These are phyloP conservation scores for Eulimnadia texana DNA, from an alignment of 1,140 invertebrate genomes.

Conservation along the genomic window DNA sequence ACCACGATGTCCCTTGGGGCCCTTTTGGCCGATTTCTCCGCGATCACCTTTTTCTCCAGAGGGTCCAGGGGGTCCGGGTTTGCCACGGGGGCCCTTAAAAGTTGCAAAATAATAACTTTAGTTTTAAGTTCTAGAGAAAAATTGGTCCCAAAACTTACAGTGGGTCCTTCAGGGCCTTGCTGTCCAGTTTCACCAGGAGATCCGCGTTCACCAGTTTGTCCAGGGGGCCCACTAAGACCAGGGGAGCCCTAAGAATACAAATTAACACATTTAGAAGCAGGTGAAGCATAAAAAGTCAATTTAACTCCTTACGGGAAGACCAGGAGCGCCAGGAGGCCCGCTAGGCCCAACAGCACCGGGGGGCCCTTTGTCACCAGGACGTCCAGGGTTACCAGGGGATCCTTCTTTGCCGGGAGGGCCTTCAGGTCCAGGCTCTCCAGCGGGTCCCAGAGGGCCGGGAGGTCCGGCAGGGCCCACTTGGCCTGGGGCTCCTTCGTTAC, in stretches of 20 bases:
- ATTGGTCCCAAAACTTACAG: slow-evolving; percentile 25
- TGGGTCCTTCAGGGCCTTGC: slow-evolving; percentile 51
- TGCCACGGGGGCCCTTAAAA: slow-evolving; percentile 48
- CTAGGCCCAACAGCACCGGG: slow-evolving; percentile 44
- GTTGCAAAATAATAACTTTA: slow-evolving; percentile 5
- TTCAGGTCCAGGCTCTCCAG: slow-evolving; percentile 50
- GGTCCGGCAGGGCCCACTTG: slow-evolving; percentile 43
- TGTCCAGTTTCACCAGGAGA: slow-evolving; percentile 51
- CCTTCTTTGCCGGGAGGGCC: slow-evolving; percentile 52
- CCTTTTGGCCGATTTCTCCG: slow-evolving; percentile 50
- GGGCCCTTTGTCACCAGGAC: slow-evolving; percentile 59
- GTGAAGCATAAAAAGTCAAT: neutral
- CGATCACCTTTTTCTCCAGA: slow-evolving; percentile 59
- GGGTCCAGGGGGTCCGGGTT: slow-evolving; percentile 48
- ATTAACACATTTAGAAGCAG: neutral
- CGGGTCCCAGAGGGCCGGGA: slow-evolving; percentile 43
- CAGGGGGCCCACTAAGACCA: slow-evolving; percentile 44
- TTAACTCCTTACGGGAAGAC: slow-evolving; percentile 41
- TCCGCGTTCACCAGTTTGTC: slow-evolving; percentile 52
- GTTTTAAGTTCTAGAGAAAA: neutral
- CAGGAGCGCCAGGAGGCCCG: slow-evolving; percentile 47
- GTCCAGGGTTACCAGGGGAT: slow-evolving; percentile 50
- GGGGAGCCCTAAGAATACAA: slow-evolving; percentile 39
- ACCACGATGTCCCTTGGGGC: slow-evolving; percentile 66
- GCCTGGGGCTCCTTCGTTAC: slow-evolving; percentile 47